Percentiles rank a stretch among this genome's conserved stretches.
Evolutionary conservation across 2,888 invertebrate species (phyloP).

Genomic region (Hirtodrosophila confusa): DNA sequence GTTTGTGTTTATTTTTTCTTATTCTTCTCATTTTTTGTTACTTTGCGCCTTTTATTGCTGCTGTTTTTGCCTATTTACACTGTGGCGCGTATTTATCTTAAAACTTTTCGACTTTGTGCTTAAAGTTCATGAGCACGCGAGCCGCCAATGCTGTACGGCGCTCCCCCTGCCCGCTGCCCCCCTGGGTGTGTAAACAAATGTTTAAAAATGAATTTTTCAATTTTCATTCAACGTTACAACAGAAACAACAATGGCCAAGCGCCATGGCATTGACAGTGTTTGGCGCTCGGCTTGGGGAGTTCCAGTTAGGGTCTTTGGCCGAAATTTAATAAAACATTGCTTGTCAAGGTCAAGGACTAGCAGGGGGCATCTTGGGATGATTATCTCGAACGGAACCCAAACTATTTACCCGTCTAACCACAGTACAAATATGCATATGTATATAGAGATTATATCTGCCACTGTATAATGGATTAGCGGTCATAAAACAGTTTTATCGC

Average conservation of each 20-base stretch:
- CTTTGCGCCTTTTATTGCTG: conserved; percentile 25
- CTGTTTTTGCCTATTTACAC: conserved; percentile 55
- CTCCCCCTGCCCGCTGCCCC: neutral
- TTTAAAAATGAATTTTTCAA: conserved; percentile 72
- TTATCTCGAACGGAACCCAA: no score
- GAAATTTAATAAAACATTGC: neutral
- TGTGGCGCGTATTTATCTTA: conserved; percentile 69
- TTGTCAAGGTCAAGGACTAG: conserved; percentile 30
- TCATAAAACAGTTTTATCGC: no score
- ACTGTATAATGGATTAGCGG: no score
- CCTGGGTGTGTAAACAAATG: conserved; percentile 59
- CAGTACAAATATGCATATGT: no score
- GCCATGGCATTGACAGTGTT: conserved; percentile 25
- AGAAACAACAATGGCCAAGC: conserved; percentile 22
- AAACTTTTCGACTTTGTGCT: conserved; percentile 70
- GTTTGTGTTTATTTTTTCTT: conserved; percentile 32
- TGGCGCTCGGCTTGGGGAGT: no score
- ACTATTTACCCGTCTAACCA: no score
- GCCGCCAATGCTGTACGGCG: conserved; percentile 1
- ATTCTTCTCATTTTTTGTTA: conserved; percentile 28
- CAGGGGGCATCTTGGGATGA: no score
- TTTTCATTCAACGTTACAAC: conserved; percentile 45
- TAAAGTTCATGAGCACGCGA: conserved; percentile 63
- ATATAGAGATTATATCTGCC: no score
- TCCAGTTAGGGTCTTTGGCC: conserved; percentile 16